A percentile compares a stretch with the other conserved stretches of the same genome.
Conservation (phyloP, 2,113 vertebrate species). For the Apteryx owenii region DNA sequence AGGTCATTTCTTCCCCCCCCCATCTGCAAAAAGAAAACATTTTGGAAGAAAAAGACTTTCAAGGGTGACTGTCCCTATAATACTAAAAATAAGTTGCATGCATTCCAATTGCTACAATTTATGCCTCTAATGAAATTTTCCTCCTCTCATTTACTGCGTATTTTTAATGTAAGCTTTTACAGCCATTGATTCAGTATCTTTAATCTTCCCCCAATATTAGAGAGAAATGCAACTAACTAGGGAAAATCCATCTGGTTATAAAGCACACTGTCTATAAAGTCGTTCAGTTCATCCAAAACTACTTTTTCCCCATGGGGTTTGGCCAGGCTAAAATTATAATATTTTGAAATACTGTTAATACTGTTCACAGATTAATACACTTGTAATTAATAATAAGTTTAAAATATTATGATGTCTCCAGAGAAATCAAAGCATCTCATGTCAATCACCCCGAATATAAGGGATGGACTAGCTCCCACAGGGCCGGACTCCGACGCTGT, state of each 20-base stretch:
- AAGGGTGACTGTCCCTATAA: constrained; percentile 12
- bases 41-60: background rate
- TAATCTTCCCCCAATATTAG: constrained; percentile 40
- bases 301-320: background rate
- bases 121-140: constrained; percentile 56
- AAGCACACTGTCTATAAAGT: constrained; percentile 45
- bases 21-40: constrained; percentile 34
- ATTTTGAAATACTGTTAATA: constrained; percentile 56
- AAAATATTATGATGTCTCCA: constrained; percentile 23
- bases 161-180: constrained; percentile 64
- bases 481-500: background rate
- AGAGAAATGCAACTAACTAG: constrained; percentile 42
- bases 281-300: constrained; percentile 36
- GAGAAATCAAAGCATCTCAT: constrained; percentile 53
- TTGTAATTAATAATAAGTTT: constrained; percentile 60
- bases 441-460: constrained; percentile 14
- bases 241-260: constrained; percentile 49
- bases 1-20: background rate
- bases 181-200: constrained; percentile 59
- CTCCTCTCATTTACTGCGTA: constrained; percentile 47
- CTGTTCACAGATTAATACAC: constrained; percentile 36
- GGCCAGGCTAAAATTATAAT: constrained; percentile 15
- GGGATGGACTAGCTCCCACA: background rate
- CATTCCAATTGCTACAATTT: constrained; percentile 47
- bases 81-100: constrained; percentile 34